These are phyloP conservation scores for Otus sunia DNA, from an alignment of 2,113 vertebrate genomes.

Conservation along the genomic window DNA sequence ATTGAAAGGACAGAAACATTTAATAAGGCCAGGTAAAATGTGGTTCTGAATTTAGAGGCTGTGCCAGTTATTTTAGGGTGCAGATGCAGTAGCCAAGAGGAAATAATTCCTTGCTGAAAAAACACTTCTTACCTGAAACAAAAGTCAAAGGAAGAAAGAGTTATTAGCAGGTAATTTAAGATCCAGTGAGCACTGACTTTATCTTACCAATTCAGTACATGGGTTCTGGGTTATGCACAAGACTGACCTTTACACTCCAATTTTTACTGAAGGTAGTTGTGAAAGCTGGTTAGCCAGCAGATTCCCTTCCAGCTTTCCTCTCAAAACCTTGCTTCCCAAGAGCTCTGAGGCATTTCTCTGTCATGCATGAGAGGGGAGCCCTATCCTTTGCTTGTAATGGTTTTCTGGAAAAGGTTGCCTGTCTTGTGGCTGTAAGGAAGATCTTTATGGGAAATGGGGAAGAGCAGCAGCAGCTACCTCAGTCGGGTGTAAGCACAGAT, in stretches of 20 bases:
- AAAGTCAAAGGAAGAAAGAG: not conserved
- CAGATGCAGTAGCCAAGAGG: not conserved
- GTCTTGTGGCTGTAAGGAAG: not conserved
- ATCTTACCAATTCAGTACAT: not conserved
- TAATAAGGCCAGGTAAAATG: not conserved
- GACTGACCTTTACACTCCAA: rapidly evolving
- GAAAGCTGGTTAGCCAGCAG: not conserved
- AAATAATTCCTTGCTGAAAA: not conserved
- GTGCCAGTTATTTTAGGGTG: not conserved
- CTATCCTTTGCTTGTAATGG: not conserved
- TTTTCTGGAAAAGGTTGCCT: not conserved
- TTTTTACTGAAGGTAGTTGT: not conserved
- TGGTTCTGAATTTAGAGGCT: not conserved
- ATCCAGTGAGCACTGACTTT: not conserved
- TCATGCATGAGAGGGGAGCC: not conserved
- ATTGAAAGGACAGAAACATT: not conserved
- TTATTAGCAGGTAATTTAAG: not conserved
- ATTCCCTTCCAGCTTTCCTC: not conserved
- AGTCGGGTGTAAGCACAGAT: not conserved
- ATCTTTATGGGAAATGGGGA: not conserved
- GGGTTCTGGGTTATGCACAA: not conserved
- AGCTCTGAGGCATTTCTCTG: not conserved
- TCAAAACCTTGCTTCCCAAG: not conserved
- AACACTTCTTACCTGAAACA: not conserved
- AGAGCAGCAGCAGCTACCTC: not conserved